Evolutionary conservation across 2,113 vertebrate species (phyloP).

Genomic region (Istiophorus platypterus): DNA sequence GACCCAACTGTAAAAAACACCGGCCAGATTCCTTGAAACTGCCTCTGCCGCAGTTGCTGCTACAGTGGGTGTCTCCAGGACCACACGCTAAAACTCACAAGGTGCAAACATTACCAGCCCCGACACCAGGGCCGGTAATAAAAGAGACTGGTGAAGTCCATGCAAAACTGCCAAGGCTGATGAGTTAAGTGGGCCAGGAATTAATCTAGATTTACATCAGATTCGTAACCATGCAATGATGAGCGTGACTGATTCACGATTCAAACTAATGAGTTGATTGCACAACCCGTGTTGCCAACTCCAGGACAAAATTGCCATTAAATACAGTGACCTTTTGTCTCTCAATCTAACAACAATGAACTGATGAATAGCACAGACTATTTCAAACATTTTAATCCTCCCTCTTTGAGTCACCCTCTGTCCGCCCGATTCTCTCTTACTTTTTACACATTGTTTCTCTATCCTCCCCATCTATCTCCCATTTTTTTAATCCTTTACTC

Average conservation of each 20-base stretch:
- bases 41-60: too few relatives aligned
- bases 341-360: slow-evolving; percentile 55
- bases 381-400: slow-evolving; percentile 57
- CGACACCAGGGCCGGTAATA: neutral
- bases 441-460: slow-evolving; percentile 42
- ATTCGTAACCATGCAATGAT: slow-evolving; percentile 57
- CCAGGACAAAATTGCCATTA: slow-evolving; percentile 52
- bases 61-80: too few relatives aligned
- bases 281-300: slow-evolving; percentile 43
- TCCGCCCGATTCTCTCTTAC: slow-evolving; percentile 25
- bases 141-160: slow-evolving; percentile 28
- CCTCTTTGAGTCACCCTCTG: slow-evolving; percentile 37
- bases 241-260: slow-evolving; percentile 57
- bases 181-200: slow-evolving; percentile 61
- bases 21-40: too few relatives aligned
- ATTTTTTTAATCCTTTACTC: slow-evolving; percentile 67
- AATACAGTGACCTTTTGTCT: slow-evolving; percentile 67
- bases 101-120: slow-evolving; percentile 1
- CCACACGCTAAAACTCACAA: neutral
- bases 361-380: slow-evolving; percentile 48
- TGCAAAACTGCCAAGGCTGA: slow-evolving; percentile 53
- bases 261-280: slow-evolving; percentile 66
- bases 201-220: slow-evolving; percentile 62
- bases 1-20: too few relatives aligned
- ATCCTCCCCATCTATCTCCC: slow-evolving; percentile 64